Conservation (phyloP, 2,797 vertebrate species). For the Mormyrops boulengeri region DNA sequence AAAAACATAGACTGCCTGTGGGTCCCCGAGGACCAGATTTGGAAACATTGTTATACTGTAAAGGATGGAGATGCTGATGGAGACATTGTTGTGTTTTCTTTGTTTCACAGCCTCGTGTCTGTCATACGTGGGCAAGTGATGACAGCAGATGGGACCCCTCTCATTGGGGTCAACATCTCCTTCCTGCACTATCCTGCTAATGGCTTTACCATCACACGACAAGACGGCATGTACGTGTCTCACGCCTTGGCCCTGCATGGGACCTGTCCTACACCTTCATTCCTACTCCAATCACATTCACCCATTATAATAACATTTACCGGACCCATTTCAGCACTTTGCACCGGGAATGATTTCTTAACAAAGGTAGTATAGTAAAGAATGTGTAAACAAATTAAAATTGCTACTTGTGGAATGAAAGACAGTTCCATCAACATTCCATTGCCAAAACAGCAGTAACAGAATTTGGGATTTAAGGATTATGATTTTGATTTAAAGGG, state of each 20-base stretch:
- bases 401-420: background rate
- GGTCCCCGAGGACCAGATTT: background rate
- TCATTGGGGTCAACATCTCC: slow-evolving; percentile 96
- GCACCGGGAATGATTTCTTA: background rate
- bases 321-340: background rate
- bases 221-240: slow-evolving; percentile 89
- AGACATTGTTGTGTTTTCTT: slow-evolving; percentile 38
- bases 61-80: slow-evolving; percentile 27
- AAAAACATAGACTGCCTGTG: background rate
- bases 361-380: background rate
- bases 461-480: background rate
- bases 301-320: background rate
- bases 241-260: background rate
- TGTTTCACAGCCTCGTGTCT: slow-evolving; percentile 75
- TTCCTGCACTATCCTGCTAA: slow-evolving; percentile 87
- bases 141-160: slow-evolving; percentile 89
- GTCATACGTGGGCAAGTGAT: slow-evolving; percentile 95
- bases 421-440: background rate
- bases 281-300: background rate
- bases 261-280: background rate
- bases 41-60: background rate
- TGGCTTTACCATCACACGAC: slow-evolving; percentile 87
- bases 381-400: background rate
- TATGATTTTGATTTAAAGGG: background rate
- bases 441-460: background rate